These are phyloP conservation scores for Phortica okadai DNA, from an alignment of 2,888 invertebrate species.

Conservation along the genomic window DNA sequence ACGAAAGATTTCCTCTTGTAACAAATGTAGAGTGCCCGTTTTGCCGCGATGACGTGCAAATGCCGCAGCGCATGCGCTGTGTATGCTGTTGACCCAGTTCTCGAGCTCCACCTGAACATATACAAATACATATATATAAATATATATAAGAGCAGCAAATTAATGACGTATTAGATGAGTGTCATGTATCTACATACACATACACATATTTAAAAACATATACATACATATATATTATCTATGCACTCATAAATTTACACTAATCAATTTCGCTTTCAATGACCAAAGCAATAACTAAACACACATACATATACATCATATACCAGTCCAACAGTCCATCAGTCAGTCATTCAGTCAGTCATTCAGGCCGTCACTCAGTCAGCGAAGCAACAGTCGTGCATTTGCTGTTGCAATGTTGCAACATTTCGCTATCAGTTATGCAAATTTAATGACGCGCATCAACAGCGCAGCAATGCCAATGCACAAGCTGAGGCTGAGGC, in stretches of 20 bases:
- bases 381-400: too few relatives aligned
- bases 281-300: conserved; percentile 11
- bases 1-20: conserved; percentile 97
- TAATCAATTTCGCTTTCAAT: conserved; percentile 32
- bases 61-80: conserved; percentile 97
- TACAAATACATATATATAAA: background rate
- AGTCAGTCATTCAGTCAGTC: conserved; percentile 17
- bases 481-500: conserved; percentile 23
- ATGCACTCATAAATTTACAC: conserved; percentile 18
- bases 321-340: background rate
- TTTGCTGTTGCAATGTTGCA: conserved; percentile 43
- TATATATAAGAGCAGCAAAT: conserved; percentile 42
- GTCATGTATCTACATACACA: background rate
- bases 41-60: conserved; percentile 98
- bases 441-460: conserved; percentile 66
- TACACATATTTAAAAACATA: conserved; percentile 50
- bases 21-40: conserved; percentile 95
- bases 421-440: conserved; percentile 65
- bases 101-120: conserved; percentile 91
- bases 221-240: conserved; percentile 32
- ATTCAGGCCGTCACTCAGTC: too few relatives aligned
- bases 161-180: conserved; percentile 23
- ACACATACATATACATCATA: background rate
- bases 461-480: conserved; percentile 45
- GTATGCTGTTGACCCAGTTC: conserved; percentile 99